phyloP scores from a whole-genome alignment of 1,140 invertebrate genomes.

The Asobara japonica region DNA sequence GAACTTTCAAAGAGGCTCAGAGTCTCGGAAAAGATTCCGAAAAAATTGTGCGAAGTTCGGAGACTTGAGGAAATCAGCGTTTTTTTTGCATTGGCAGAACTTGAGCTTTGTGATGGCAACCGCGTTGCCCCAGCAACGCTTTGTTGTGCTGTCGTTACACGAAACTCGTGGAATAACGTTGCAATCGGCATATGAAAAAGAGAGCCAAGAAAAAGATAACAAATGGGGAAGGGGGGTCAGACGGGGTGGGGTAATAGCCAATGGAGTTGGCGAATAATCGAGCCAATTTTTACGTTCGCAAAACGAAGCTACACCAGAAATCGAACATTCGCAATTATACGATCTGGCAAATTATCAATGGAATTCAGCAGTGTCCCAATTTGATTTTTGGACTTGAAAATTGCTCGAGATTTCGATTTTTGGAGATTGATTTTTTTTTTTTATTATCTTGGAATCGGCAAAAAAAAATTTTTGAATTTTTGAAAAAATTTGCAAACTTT shows the following conservation, averaged over 20 bases:
- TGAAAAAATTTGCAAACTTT: too few species aligned
- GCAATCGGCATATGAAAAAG: neutral
- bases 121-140: conserved; percentile 54
- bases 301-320: neutral
- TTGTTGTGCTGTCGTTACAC: conserved; percentile 52
- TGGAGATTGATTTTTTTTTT: too few species aligned
- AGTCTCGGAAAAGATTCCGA: too few species aligned
- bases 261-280: neutral
- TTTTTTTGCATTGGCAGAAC: conserved; percentile 49
- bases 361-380: too few species aligned
- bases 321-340: neutral
- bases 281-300: neutral
- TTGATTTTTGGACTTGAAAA: too few species aligned
- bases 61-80: conserved; percentile 34
- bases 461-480: too few species aligned
- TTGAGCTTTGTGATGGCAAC: conserved; percentile 62
- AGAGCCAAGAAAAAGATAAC: conserved; percentile 21
- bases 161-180: conserved; percentile 29
- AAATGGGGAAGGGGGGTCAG: neutral
- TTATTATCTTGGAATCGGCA: too few species aligned
- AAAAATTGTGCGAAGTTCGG: neutral
- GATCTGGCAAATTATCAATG: neutral
- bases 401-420: too few species aligned
- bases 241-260: conserved; percentile 18
- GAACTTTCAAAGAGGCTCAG: too few species aligned